Evolutionary conservation across 1,140 invertebrate species (phyloP).

Genomic region (Drosophila repleta): DNA sequence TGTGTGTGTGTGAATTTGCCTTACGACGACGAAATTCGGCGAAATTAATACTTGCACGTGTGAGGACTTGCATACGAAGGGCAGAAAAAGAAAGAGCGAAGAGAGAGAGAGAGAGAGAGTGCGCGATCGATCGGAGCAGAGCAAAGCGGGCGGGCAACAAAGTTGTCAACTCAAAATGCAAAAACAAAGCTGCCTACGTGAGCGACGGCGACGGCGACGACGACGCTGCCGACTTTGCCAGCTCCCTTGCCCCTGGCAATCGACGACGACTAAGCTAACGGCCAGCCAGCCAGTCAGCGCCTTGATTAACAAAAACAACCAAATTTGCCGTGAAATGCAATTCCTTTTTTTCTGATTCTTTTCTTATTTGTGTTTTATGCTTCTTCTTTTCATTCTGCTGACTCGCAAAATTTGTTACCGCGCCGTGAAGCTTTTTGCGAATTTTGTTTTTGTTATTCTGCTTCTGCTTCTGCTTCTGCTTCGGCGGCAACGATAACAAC

Average conservation of each 20-base stretch:
- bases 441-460: conserved; percentile 52
- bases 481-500: conserved; percentile 77
- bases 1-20: conserved; percentile 11
- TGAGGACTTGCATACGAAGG: conserved; percentile 31
- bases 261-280: conserved; percentile 30
- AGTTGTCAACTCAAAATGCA: conserved; percentile 50
- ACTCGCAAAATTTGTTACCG: conserved; percentile 76
- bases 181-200: conserved; percentile 72
- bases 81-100: conserved; percentile 5
- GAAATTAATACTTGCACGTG: conserved; percentile 61
- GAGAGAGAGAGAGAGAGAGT: conserved; percentile 19
- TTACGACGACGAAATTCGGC: conserved; percentile 34
- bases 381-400: conserved; percentile 69
- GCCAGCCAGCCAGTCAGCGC: conserved; percentile 17
- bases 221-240: conserved; percentile 8
- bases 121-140: conserved; percentile 16
- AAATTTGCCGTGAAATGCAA: conserved; percentile 78
- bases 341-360: conserved; percentile 77
- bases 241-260: conserved; percentile 14
- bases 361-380: conserved; percentile 55
- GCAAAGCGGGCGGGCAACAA: conserved; percentile 8
- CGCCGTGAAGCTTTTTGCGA: conserved; percentile 61
- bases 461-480: too few relatives aligned
- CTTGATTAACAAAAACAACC: conserved; percentile 57
- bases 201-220: conserved; percentile 32